phyloP scores from a whole-genome alignment of 2,888 invertebrate species.

The Eupeodes latifasciatus region DNA sequence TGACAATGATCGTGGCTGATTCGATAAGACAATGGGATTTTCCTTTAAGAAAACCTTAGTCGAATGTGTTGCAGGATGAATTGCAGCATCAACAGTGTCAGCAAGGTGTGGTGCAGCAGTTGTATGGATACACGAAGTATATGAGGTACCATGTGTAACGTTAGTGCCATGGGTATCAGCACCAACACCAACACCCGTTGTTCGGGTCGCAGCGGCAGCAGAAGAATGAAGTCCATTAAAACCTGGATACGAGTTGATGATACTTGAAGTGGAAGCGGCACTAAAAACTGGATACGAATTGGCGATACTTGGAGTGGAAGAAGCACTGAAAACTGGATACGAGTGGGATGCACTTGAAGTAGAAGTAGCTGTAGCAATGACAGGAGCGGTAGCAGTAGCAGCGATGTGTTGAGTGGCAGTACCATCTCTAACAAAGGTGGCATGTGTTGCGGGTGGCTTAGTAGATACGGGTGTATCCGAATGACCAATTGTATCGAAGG shows the following conservation, averaged over 20 bases:
- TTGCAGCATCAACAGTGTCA: neutral
- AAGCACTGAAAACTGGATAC: neutral
- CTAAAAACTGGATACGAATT: neutral
- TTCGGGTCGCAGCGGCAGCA: neutral
- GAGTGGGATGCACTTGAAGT: neutral
- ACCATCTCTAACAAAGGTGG: no score
- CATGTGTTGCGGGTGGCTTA: neutral
- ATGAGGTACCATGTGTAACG: no score
- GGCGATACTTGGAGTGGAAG: neutral
- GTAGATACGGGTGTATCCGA: no score
- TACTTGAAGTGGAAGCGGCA: neutral
- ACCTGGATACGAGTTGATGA: neutral
- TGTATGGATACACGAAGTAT: neutral
- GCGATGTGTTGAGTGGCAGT: no score
- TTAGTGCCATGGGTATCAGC: no score
- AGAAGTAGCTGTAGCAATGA: neutral
- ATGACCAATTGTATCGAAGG: no score
- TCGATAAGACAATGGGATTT: no score
- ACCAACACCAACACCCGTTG: neutral
- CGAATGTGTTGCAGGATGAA: neutral
- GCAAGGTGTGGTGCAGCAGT: neutral
- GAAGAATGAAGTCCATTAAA: neutral
- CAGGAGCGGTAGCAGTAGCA: neutral
- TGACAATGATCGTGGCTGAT: no score
- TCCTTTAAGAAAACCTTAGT: conserved; percentile 15